phyloP scores from a whole-genome alignment of 1,140 invertebrate genomes.

The Ganaspis sp. region DNA sequence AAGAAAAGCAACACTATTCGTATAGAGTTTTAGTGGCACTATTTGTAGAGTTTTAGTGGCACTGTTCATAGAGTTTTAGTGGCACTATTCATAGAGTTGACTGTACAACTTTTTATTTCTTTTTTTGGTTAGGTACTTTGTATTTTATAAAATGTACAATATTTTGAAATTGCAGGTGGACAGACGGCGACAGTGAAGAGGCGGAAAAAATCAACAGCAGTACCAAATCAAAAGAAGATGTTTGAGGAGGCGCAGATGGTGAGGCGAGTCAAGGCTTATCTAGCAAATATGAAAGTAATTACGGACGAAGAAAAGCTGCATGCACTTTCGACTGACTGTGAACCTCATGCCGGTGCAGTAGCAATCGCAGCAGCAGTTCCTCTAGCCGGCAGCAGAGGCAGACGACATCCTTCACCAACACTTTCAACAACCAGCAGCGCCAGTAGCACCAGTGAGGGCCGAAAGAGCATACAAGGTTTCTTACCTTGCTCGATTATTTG shows the following conservation, averaged over 20 bases:
- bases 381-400: conserved; percentile 77
- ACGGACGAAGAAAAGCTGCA: conserved; percentile 94
- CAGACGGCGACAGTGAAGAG: conserved; percentile 89
- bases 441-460: conserved; percentile 90
- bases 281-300: conserved; percentile 93
- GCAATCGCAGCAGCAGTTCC: conserved; percentile 76
- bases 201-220: conserved; percentile 92
- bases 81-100: too few relatives aligned
- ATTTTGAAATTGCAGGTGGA: conserved; percentile 62
- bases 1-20: too few relatives aligned
- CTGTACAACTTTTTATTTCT: too few relatives aligned
- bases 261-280: conserved; percentile 94
- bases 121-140: neutral
- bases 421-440: conserved; percentile 92
- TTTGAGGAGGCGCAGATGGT: conserved; percentile 99
- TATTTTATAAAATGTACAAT: too few relatives aligned
- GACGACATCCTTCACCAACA: conserved; percentile 90
- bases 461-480: conserved; percentile 77
- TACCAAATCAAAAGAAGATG: conserved; percentile 98
- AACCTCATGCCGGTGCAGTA: conserved; percentile 81
- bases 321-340: conserved; percentile 92
- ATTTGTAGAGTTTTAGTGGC: too few relatives aligned
- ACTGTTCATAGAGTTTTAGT: too few relatives aligned
- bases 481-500: conserved; percentile 44
- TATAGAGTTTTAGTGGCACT: too few relatives aligned